Percentiles rank a stretch among this genome's conserved stretches.
Conservation (phyloP, 2,797 vertebrate genomes). For the Anguilla obscura region DNA sequence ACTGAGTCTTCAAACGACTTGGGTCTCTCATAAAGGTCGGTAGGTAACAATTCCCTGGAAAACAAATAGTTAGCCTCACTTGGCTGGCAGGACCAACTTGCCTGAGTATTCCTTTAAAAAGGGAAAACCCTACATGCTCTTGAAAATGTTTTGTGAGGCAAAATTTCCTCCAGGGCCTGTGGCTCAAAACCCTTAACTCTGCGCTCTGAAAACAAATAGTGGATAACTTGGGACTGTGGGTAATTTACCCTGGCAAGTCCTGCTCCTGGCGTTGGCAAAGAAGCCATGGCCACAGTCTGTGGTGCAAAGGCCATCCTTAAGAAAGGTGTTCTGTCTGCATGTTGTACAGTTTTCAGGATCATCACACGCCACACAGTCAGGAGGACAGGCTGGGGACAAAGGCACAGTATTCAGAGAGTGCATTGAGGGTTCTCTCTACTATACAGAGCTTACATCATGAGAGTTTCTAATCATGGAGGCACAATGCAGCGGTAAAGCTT, state of each 20-base stretch:
- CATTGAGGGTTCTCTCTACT: background rate
- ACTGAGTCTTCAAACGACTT: background rate
- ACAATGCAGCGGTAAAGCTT: background rate
- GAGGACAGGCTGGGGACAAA: constrained; percentile 76
- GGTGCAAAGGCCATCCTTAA: constrained; percentile 79
- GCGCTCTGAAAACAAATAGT: background rate
- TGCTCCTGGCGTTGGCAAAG: constrained; percentile 67
- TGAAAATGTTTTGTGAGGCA: background rate
- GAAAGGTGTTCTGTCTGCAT: constrained; percentile 71
- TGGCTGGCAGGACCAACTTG: background rate
- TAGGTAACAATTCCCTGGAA: background rate
- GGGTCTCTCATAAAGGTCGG: background rate
- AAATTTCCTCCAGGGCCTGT: background rate
- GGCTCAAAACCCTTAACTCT: background rate
- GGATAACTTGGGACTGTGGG: background rate
- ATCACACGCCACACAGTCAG: constrained; percentile 80
- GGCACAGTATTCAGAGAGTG: background rate
- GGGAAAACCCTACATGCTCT: background rate
- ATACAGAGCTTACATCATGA: background rate
- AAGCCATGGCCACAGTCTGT: constrained; percentile 79
- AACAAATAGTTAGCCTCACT: background rate
- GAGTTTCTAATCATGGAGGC: background rate
- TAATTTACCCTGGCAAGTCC: constrained; percentile 77
- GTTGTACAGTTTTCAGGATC: constrained; percentile 66
- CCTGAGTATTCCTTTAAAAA: background rate